These are phyloP conservation scores for Eupithecia dodoneata DNA, from an alignment of 2,888 invertebrate genomes.

Conservation along the genomic window DNA sequence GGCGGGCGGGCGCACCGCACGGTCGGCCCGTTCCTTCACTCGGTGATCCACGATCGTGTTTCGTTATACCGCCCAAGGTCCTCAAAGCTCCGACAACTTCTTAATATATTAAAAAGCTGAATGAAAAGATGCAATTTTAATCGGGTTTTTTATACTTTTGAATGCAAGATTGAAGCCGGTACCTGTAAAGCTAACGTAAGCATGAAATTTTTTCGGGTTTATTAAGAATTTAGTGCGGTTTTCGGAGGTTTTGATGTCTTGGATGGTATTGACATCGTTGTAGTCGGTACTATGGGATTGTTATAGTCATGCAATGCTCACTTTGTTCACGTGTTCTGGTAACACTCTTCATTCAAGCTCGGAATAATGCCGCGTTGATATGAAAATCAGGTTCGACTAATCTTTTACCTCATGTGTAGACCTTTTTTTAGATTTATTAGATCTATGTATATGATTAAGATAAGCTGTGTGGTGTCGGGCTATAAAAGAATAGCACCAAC, in stretches of 20 bases:
- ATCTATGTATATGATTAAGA: too few relatives aligned
- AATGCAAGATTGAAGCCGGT: not conserved
- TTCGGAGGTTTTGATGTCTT: conserved; percentile 7
- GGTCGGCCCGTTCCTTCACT: conserved; percentile 47
- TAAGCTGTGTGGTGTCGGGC: too few relatives aligned
- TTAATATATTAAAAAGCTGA: not conserved
- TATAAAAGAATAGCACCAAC: too few relatives aligned
- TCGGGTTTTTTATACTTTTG: not conserved
- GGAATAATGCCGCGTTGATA: conserved; percentile 39
- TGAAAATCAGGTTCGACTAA: conserved; percentile 45
- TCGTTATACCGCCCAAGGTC: conserved; percentile 32
- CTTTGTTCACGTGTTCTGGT: conserved; percentile 53
- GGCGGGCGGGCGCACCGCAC: conserved; percentile 67
- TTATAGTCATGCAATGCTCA: conserved; percentile 59
- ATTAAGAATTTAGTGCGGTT: not conserved
- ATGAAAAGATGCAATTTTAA: not conserved
- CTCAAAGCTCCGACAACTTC: not conserved
- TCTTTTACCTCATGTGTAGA: not conserved
- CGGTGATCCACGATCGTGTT: conserved; percentile 11
- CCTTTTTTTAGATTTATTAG: not conserved
- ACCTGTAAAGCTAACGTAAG: not conserved
- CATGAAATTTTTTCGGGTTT: not conserved
- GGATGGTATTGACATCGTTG: not conserved
- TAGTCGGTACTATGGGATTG: conserved; percentile 49
- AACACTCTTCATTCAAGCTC: conserved; percentile 42